Percentiles rank a stretch among this genome's conserved stretches.
Conservation (phyloP, 1,140 invertebrate genomes). For the Tetragnatha versicolor region DNA sequence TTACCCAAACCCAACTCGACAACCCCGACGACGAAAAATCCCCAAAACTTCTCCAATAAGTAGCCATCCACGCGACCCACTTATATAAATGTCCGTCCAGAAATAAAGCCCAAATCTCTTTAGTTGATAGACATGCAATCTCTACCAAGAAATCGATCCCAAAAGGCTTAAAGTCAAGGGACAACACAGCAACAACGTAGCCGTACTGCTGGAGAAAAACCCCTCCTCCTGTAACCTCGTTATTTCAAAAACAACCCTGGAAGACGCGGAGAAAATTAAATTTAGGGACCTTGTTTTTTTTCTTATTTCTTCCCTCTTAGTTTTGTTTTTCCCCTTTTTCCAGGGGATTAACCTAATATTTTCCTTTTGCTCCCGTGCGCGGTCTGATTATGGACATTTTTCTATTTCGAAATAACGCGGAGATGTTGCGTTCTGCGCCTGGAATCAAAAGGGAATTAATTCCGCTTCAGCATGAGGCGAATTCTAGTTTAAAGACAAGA, state of each 20-base stretch:
- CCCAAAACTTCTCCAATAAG: too few species aligned
- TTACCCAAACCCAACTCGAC: too few species aligned
- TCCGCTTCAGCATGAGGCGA: constrained; percentile 20
- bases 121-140: constrained; percentile 26
- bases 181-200: background rate
- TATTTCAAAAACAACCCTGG: constrained; percentile 47
- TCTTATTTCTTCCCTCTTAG: background rate
- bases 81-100: background rate
- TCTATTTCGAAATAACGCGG: too few species aligned
- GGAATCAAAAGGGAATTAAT: constrained; percentile 25
- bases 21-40: too few species aligned
- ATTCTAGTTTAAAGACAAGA: constrained; percentile 12
- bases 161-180: background rate
- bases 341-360: constrained; percentile 39
- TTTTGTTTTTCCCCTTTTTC: constrained; percentile 5
- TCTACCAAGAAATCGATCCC: constrained; percentile 32
- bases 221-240: constrained; percentile 29
- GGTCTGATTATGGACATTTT: constrained; percentile 21
- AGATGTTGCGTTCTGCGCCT: constrained; percentile 10
- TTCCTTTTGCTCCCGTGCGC: background rate
- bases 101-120: background rate
- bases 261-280: constrained; percentile 45
- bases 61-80: background rate
- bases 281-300: constrained; percentile 25
- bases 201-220: background rate